Conservation (phyloP, 2,113 vertebrate genomes). For the Nicator chloris region DNA sequence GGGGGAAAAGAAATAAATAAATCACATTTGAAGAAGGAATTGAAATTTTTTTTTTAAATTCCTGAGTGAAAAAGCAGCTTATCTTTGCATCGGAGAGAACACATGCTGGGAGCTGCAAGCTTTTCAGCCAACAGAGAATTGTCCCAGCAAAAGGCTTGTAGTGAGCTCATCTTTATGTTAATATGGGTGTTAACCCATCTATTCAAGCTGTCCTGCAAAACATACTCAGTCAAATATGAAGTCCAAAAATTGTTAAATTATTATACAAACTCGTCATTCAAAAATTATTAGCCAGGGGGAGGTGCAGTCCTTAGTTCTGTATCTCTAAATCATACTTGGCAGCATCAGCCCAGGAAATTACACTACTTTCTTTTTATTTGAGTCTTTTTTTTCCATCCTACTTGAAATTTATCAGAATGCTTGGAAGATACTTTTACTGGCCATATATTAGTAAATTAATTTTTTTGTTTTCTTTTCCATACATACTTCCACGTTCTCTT, state of each 20-base stretch:
- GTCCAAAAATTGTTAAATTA: neutral
- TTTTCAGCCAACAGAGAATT: constrained; percentile 20
- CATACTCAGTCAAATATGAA: neutral
- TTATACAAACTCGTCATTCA: neutral
- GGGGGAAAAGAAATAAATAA: neutral
- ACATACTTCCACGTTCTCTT: neutral
- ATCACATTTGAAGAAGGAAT: neutral
- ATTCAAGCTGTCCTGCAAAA: neutral
- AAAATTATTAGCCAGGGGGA: neutral
- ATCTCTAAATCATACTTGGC: neutral
- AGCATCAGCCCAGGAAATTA: neutral
- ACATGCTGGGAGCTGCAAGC: neutral
- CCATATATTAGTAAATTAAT: too few relatives aligned
- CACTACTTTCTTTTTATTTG: neutral
- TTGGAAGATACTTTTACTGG: too few relatives aligned
- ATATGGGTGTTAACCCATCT: neutral
- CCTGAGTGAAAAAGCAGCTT: neutral
- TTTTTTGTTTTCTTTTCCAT: neutral
- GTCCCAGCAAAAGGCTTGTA: neutral
- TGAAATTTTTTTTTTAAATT: neutral
- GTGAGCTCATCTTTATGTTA: constrained; percentile 18
- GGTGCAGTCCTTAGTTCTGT: neutral
- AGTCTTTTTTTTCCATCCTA: neutral
- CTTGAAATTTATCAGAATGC: neutral
- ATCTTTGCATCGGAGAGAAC: neutral